Evolutionary conservation across 2,797 vertebrate species (phyloP), one percentile per base, ranked within the genome.

Genomic region (Decapterus maruadsi): DNA sequence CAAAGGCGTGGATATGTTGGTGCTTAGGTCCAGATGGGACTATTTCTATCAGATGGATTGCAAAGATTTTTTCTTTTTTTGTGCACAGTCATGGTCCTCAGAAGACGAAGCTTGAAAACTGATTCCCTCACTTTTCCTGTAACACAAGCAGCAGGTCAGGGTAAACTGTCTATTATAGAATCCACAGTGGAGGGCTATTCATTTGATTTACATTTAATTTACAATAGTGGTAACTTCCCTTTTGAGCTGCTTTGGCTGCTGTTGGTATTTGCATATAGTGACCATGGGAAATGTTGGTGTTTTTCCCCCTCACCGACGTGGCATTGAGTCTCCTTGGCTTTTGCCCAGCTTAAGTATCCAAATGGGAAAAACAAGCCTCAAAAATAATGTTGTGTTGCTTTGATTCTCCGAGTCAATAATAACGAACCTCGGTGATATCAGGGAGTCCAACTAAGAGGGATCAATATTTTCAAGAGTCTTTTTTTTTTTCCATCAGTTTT

Each of bases 391-490:
- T 80, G 67, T 60, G 17, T 26, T 42, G 80, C 77, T 77, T 78
- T 67, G 51, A 74, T 38, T 72, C 10, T 60, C 29, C 40, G 26
- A 66, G 77, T 80, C 55, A 43, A 62, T 79, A 43, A 62, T 79
- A 80, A 75, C 72, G 57, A 67, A 72, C 61, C 64, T 81, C 53
- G n/a, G 22, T 58, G 65, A 83, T 62, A 63, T 76, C 69, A 20
- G 45, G 31, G 26, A 66, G 51, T 59, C 51, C 31, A 62, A 65
- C 56, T 81, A 31, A 2, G 45, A 66, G 22, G 2, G 14, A 85
- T 87, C 64, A 2, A 83, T 88, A 61, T 72, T 87, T 84, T 56
- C 72, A 75, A 74, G 42, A 65, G 34, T 8, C 29, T n/a, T 63
- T 68, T 74, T 64, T 36, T 36, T 36, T 36, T 34, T 34, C 8